phyloP scores from a whole-genome alignment of 1,140 invertebrate species.

The Apis dorsata region DNA sequence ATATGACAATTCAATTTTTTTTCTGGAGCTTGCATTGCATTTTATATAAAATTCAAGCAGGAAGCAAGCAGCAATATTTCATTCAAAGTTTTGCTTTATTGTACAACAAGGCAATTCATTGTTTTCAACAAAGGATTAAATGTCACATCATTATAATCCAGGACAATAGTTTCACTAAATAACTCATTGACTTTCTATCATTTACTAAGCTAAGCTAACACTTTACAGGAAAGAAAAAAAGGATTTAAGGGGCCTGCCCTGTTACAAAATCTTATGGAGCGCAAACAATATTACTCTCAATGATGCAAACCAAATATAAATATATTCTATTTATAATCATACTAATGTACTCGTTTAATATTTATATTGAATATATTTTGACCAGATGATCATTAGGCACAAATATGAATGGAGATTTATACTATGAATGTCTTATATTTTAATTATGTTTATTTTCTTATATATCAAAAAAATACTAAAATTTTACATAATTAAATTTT shows the following conservation, averaged over 20 bases:
- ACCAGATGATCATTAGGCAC: slow-evolving; percentile 70
- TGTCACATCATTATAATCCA: slow-evolving; percentile 73
- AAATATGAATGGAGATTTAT: slow-evolving; percentile 59
- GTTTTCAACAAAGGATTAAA: slow-evolving; percentile 77
- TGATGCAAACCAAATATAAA: slow-evolving; percentile 73
- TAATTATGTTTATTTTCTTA: not conserved
- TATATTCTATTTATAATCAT: slow-evolving; percentile 67
- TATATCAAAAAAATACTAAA: too few relatives aligned
- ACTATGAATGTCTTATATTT: slow-evolving; percentile 56
- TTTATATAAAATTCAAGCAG: slow-evolving; percentile 69
- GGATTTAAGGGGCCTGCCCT: slow-evolving; percentile 77
- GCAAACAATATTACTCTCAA: slow-evolving; percentile 71
- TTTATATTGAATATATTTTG: slow-evolving; percentile 62
- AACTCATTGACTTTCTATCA: slow-evolving; percentile 73
- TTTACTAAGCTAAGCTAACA: slow-evolving; percentile 76
- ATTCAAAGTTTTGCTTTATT: slow-evolving; percentile 77
- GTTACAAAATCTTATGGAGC: slow-evolving; percentile 72
- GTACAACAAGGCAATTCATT: slow-evolving; percentile 77
- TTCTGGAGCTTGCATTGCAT: slow-evolving; percentile 55
- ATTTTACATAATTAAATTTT: not conserved
- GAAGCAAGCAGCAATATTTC: slow-evolving; percentile 74
- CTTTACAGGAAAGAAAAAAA: slow-evolving; percentile 73
- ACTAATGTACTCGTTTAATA: slow-evolving; percentile 59
- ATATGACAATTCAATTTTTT: slow-evolving; percentile 32
- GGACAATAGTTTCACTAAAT: slow-evolving; percentile 72